Evolutionary conservation across 2,113 vertebrate species (phyloP), one percentile per base, ranked within the genome.

Genomic region (Empidonax traillii): DNA sequence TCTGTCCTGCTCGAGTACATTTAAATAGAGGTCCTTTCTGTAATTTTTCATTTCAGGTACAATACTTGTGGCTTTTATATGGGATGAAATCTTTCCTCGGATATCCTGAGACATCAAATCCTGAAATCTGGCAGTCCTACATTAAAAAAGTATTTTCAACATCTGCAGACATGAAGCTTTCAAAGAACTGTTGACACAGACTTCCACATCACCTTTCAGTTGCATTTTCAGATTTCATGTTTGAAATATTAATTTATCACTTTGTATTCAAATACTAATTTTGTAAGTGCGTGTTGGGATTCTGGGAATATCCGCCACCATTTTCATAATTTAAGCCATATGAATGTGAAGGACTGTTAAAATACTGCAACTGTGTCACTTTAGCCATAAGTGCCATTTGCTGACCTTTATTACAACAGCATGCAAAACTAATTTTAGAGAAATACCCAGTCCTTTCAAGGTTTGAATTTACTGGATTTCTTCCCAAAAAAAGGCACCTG

Each of bases 51-150:
- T 93, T 87, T 72, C 94, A 97, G 97, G 97, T 66, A 89, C 97
- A 30, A n/a, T 96, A 59, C 77, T 97, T 30, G 97, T 97, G 76
- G 95, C 85, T 47, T 85, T 96, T 25, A 63, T 95, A 69, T 95
- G 96, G 96, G 94, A 93, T 53, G 89, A 96, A 91, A 63, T 97
- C 47, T 86, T 97, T 58, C 96, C 93, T 67, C 61, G 58, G 55
- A 35, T 93, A 73, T 73, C 85, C n/a, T 68, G 76, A 96, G 72
- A 77, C 55, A 33, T n/a, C 39, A 22, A 3, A 62, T 43, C 47
- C 41, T 53, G 56, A 41, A 47, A 47, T 61, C 16, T 27, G 49
- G 58, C 35, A 65, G 30, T 8, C 33, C 30, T 28, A 8, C 49
- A 4, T 9, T 13, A 12, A 62, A 63, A 63, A 67, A 73, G 11